These are phyloP conservation scores for Benthosema pterotum DNA, from an alignment of 2,797 vertebrate species.

Conservation along the genomic window DNA sequence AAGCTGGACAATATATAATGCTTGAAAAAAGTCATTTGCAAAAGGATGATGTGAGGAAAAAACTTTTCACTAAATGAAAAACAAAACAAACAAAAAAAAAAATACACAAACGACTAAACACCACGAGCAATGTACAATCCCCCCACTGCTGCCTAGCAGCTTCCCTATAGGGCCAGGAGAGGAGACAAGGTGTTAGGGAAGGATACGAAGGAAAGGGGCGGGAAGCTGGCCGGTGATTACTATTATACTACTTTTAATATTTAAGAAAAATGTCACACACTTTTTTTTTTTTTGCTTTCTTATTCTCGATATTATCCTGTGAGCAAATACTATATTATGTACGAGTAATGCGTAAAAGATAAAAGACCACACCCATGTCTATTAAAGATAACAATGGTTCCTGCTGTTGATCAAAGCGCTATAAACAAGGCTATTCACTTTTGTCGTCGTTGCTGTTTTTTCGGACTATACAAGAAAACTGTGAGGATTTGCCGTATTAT, in stretches of 20 bases:
- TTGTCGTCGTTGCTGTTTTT: slow-evolving; percentile 48
- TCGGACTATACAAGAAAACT: slow-evolving; percentile 74
- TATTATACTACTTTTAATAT: slow-evolving; percentile 71
- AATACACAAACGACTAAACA: too few relatives aligned
- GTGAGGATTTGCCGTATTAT: slow-evolving; percentile 78
- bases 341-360: slow-evolving; percentile 1
- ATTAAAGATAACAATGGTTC: slow-evolving; percentile 64
- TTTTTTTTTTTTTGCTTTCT: slow-evolving; percentile 61
- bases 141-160: slow-evolving; percentile 75
- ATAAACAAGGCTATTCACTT: slow-evolving; percentile 41
- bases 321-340: slow-evolving; percentile 69
- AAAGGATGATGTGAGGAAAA: slow-evolving; percentile 72
- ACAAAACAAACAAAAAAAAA: slow-evolving; percentile 49
- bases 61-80: slow-evolving; percentile 30
- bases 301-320: slow-evolving; percentile 77
- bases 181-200: slow-evolving; percentile 43
- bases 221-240: slow-evolving; percentile 74
- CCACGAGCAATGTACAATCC: slow-evolving; percentile 85
- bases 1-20: slow-evolving; percentile 80
- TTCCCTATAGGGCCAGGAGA: slow-evolving; percentile 65
- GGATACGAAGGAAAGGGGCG: slow-evolving; percentile 47
- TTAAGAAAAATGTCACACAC: slow-evolving; percentile 74
- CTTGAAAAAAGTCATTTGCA: slow-evolving; percentile 71
- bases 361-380: slow-evolving; percentile 51
- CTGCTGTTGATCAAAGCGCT: slow-evolving; percentile 77